Evolutionary conservation across 2,113 vertebrate genomes (phyloP).

Genomic region (Lepisosteus osseus): DNA sequence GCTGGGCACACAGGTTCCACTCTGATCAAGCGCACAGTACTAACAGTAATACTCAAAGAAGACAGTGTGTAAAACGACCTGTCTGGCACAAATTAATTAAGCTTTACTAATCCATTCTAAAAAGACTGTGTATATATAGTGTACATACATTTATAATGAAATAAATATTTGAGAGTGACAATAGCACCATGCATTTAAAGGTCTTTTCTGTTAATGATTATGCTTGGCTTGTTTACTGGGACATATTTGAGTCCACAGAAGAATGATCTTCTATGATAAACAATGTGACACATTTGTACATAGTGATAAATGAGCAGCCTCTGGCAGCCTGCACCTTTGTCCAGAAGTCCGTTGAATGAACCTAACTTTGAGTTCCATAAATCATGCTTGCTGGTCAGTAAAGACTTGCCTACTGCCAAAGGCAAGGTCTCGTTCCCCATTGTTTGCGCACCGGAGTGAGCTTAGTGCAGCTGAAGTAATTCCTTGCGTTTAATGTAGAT

Average conservation of each 20-base stretch:
- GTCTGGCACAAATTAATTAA: neutral
- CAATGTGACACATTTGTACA: constrained; percentile 41
- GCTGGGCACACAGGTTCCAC: neutral
- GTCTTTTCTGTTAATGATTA: constrained; percentile 10
- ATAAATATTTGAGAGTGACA: constrained; percentile 1
- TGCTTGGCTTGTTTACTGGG: constrained; percentile 15
- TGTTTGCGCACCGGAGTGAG: constrained; percentile 19
- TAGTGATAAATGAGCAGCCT: constrained; percentile 43
- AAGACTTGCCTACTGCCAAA: constrained; percentile 21
- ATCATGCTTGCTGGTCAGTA: constrained; percentile 35
- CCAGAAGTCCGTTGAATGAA: constrained; percentile 36
- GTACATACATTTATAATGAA: neutral
- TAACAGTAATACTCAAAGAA: neutral
- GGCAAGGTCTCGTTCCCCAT: constrained; percentile 26
- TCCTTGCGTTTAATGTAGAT: constrained; percentile 22
- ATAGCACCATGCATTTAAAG: constrained; percentile 3
- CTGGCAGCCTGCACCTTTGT: constrained; percentile 41
- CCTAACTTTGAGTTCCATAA: constrained; percentile 41
- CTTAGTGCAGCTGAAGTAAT: constrained; percentile 1
- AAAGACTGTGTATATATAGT: neutral
- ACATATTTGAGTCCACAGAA: constrained; percentile 21
- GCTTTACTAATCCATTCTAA: neutral
- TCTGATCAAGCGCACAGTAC: neutral
- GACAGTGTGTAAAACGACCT: neutral
- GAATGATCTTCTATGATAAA: constrained; percentile 36